Evolutionary conservation across 2,888 invertebrate species (phyloP), one percentile per base, ranked within the genome.

Genomic region (Trichopria drosophilae): DNA sequence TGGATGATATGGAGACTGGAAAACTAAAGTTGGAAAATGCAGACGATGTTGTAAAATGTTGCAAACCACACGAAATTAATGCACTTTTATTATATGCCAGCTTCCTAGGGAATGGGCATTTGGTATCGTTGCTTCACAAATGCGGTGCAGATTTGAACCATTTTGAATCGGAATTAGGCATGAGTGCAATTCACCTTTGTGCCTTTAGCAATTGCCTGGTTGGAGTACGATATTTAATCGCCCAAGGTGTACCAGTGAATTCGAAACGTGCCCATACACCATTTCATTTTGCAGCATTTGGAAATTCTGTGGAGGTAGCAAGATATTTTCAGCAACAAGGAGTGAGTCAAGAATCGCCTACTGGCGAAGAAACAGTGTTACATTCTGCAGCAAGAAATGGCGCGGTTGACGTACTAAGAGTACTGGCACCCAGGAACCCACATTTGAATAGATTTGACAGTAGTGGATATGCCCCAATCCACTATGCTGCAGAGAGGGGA

Each of bases 271-370:
- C 84, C 62, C 88, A 88, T 70, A 87, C 88, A 35, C 91, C 93
- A 1, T 80, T 94, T 51, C 93, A 95, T 74, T 92, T 90, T 71
- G 90, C 93, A 10, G 92, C 93, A 23, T 91, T 92, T 76, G 90
- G 93, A 10, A 90, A 93, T 68, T 86, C 91, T 55, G 82, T 86
- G 43, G 85, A 88, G 66, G 90, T 90, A 10, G 87, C 89, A 46
- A 85, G 84, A 74, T 82, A 90, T 67, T 81, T 94, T 53, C 81
- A 93, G 55, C 83, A 82, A 55, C 82, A 82, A 57, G 87, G 86
- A 15, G 85, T 90, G 43, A 81, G 83, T 55, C 79, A 85, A 47
- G 84, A 87, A 31, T 86, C 77, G 22, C 68, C 74, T 4, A 77
- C 84, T 64, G 84, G 84, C 65, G 87, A 87, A 68, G 90, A 90